phyloP scores from a whole-genome alignment of 1,140 invertebrate genomes.

The Phymastichus coffea region DNA sequence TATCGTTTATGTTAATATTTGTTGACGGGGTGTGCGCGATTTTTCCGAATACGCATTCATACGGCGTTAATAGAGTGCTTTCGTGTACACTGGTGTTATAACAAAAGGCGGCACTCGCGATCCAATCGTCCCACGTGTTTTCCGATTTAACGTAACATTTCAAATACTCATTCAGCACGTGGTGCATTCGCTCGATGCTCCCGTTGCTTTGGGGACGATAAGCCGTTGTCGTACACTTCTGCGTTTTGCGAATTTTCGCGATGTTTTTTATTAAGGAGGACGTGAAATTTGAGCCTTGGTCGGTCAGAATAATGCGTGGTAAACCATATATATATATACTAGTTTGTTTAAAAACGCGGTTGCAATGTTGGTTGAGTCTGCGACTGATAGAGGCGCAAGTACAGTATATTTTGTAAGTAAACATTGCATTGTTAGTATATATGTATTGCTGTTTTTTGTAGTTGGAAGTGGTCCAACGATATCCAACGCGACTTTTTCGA shows the following conservation, averaged over 20 bases:
- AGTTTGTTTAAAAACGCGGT: slow-evolving; percentile 2
- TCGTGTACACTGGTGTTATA: slow-evolving; percentile 35
- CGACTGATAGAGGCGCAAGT: not conserved
- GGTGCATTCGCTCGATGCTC: slow-evolving; percentile 34
- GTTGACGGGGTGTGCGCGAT: not conserved
- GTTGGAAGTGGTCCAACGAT: slow-evolving; percentile 6
- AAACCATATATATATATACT: slow-evolving; percentile 4
- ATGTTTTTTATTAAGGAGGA: not conserved
- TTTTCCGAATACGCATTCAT: slow-evolving; percentile 20
- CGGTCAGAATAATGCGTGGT: slow-evolving; percentile 14
- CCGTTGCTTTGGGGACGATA: slow-evolving; percentile 29
- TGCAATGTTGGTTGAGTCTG: not conserved
- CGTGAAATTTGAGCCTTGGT: slow-evolving; percentile 18
- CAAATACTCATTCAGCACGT: slow-evolving; percentile 32
- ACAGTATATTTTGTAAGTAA: not conserved
- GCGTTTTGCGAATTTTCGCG: slow-evolving; percentile 20
- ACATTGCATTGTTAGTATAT: slow-evolving; percentile 9
- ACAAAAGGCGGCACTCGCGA: slow-evolving; percentile 28
- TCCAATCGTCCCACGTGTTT: slow-evolving; percentile 43
- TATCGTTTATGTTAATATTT: not conserved
- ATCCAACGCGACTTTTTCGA: slow-evolving; percentile 19
- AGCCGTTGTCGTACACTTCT: not conserved
- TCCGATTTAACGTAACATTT: slow-evolving; percentile 29
- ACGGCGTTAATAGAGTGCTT: not conserved
- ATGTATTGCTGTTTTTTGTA: not conserved